A percentile compares a stretch with the other conserved stretches of the same genome.
phyloP scores from a whole-genome alignment of 2,888 invertebrate genomes.

The Archips xylosteana region DNA sequence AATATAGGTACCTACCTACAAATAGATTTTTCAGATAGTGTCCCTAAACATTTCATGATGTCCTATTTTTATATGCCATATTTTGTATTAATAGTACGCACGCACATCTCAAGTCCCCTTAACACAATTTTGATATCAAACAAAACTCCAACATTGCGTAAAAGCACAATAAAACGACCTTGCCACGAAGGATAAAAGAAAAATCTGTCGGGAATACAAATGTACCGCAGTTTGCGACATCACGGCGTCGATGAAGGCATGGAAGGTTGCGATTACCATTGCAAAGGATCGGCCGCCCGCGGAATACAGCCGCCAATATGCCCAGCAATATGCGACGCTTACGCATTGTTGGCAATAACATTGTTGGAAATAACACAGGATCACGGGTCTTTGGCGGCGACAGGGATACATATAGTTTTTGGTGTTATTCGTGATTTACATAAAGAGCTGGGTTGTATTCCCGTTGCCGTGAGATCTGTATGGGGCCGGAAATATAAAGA shows the following conservation, averaged over 20 bases:
- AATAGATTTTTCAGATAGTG: too few species aligned
- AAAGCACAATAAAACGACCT: slow-evolving; percentile 13
- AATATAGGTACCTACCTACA: too few species aligned
- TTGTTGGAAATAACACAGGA: not conserved
- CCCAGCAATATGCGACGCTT: slow-evolving; percentile 16
- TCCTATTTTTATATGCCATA: too few species aligned
- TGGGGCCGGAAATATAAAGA: too few species aligned
- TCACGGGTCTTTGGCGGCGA: not conserved
- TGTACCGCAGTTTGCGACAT: slow-evolving; percentile 26
- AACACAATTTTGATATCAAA: not conserved
- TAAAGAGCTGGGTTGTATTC: not conserved
- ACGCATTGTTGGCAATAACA: slow-evolving; percentile 12
- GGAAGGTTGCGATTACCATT: slow-evolving; percentile 32
- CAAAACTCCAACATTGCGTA: not conserved
- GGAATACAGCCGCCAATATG: not conserved
- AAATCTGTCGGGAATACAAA: slow-evolving; percentile 30
- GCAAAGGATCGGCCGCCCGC: slow-evolving; percentile 19
- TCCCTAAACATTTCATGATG: too few species aligned
- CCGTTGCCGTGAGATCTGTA: not conserved
- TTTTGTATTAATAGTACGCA: too few species aligned
- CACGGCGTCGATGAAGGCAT: slow-evolving; percentile 17
- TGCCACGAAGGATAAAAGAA: slow-evolving; percentile 26
- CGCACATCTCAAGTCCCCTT: too few species aligned
- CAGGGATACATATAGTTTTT: not conserved
- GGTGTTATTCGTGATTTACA: not conserved